Evolutionary conservation across 2,797 vertebrate species (phyloP).

Genomic region (Lophius americanus): DNA sequence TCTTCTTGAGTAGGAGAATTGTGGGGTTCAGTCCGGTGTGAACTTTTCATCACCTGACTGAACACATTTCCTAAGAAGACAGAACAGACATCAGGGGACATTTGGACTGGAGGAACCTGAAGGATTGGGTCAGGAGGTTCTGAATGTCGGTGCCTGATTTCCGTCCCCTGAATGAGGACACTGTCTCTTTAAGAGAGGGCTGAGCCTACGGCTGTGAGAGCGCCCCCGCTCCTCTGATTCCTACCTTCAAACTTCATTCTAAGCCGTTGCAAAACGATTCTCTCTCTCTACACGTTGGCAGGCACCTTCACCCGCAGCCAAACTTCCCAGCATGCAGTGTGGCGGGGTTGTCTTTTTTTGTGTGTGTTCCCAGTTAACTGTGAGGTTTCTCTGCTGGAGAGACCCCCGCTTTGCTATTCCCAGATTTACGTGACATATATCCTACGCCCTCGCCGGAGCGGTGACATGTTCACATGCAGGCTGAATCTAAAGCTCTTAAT

Average conservation of each 20-base stretch:
- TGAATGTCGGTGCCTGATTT: no score
- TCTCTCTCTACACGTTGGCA: constrained; percentile 61
- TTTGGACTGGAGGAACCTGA: no score
- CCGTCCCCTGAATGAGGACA: no score
- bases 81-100: no score
- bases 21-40: no score
- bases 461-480: constrained; percentile 9
- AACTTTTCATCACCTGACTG: no score
- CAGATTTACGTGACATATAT: constrained; percentile 11
- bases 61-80: no score
- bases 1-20: no score
- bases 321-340: constrained; percentile 76
- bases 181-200: constrained; percentile 71
- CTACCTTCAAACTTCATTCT: constrained; percentile 70
- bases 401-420: constrained; percentile 7
- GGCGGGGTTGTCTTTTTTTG: constrained; percentile 48
- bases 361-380: constrained; percentile 71
- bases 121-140: no score
- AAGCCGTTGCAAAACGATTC: constrained; percentile 63
- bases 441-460: constrained; percentile 1
- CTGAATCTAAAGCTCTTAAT: constrained; percentile 18
- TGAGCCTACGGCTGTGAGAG: constrained; percentile 55
- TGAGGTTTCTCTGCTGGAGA: constrained; percentile 60
- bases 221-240: constrained; percentile 57
- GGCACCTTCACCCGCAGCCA: constrained; percentile 67